These are phyloP conservation scores for Bombylius discolor DNA, from an alignment of 2,888 invertebrate genomes.

Conservation along the genomic window DNA sequence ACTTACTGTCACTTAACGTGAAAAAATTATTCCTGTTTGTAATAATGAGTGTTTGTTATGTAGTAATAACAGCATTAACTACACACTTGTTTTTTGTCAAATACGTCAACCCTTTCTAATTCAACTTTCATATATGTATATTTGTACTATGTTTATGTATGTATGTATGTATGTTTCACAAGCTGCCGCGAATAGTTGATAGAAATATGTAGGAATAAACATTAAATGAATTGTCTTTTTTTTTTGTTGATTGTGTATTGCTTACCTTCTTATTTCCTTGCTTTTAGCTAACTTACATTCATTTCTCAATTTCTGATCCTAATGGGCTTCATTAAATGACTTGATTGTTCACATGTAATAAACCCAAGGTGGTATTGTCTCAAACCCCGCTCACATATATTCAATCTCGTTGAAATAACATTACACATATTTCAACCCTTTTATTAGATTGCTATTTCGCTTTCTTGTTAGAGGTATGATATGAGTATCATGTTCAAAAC, in stretches of 20 bases:
- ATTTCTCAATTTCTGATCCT: conserved; percentile 9
- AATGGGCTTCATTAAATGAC: conserved; percentile 13
- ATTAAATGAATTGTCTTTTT: too few species aligned
- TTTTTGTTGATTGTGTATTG: too few species aligned
- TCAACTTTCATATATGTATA: not conserved
- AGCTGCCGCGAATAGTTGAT: too few species aligned
- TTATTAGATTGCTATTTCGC: not conserved
- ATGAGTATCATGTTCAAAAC: not conserved
- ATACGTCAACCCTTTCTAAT: conserved; percentile 6
- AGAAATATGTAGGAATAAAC: too few species aligned
- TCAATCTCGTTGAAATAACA: not conserved
- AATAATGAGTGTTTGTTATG: conserved; percentile 9
- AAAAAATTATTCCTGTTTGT: conserved; percentile 11
- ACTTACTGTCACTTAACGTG: not conserved
- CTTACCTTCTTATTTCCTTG: too few species aligned
- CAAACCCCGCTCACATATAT: not conserved
- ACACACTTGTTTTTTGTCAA: conserved; percentile 6
- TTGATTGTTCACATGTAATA: conserved; percentile 15
- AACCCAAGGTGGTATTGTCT: conserved; percentile 10
- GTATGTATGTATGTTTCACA: not conserved
- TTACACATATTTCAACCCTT: not conserved
- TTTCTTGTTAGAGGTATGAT: conserved; percentile 1
- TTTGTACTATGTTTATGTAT: not conserved
- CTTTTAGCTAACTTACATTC: not conserved
- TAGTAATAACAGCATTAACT: conserved; percentile 10